Base-by-base conservation (phyloP, 2,888 invertebrate species). In the Polyploca ridens region DNA sequence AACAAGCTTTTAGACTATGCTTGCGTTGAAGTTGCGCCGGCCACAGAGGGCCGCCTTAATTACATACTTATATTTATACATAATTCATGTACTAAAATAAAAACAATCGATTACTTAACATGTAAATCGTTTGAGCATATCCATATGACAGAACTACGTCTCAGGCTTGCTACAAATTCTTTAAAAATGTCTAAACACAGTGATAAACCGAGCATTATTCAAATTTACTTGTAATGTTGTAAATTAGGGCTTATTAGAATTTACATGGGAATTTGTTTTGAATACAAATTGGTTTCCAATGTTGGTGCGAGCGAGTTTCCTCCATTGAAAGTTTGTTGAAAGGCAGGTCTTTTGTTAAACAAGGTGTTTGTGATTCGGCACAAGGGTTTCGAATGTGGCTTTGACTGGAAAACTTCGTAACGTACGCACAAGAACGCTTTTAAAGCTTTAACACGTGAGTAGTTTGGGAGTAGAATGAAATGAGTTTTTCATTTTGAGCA, bases 71-170 rank as follows among this genome's bases (percentile, higher is more conserved):
- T n/a, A n/a, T 46, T 16, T 10, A 19, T 75, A 69, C 69, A 77
- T 76, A 72, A 75, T 77, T 75, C 73, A 74, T 75, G 71, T 65
- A 65, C 65, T 69, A 69, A 35, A 70, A 71, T 72, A 74, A 77
- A 70, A 72, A 74, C 70, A 71, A 80, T 78, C 77, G 77, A 81
- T 80, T 78, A 79, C 73, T 75, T 71, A 66, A 63, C 73, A 76
- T 77, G 75, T 74, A 76, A 75, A 74, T 76, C 72, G 75, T 68
- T 73, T 70, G 67, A 72, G 69, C 68, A 65, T 71, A 72, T 63
- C 69, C 68, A 73, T 69, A 71, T 61, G 62, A 64, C 19, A 13
- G 64, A 63, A 62, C 16, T 59, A 62, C 35, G 58, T 58, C 33
- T 65, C 13, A 58, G 27, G 62, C 58, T 62, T 65, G 27, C 62